Conservation (phyloP, 2,797 vertebrate species). For the Gymnothorax javanicus region DNA sequence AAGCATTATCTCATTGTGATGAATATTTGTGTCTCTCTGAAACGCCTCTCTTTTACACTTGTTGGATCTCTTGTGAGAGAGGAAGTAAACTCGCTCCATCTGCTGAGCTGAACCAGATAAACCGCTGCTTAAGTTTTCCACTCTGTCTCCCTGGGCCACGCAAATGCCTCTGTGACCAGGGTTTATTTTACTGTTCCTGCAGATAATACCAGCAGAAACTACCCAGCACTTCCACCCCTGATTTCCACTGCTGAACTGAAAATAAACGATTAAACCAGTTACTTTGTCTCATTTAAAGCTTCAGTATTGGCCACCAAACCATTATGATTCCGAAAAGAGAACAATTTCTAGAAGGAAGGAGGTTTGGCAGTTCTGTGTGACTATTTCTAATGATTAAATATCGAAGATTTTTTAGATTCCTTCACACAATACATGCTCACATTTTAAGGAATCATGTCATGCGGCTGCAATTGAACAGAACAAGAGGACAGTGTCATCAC, state of each 20-base stretch:
- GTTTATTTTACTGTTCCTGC: conserved; percentile 10
- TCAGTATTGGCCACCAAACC: neutral
- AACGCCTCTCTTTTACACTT: neutral
- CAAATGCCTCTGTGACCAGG: neutral
- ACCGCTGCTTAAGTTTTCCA: conserved; percentile 5
- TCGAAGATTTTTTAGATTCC: neutral
- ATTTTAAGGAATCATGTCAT: neutral
- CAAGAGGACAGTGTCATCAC: too few relatives aligned
- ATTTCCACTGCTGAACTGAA: conserved; percentile 11
- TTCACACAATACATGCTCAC: neutral
- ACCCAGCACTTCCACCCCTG: neutral
- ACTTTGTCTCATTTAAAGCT: neutral
- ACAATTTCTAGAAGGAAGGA: neutral
- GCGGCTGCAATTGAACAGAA: neutral
- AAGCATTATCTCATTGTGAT: neutral
- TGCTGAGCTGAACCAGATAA: neutral
- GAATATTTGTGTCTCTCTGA: neutral
- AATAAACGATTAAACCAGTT: conserved; percentile 1
- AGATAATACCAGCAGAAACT: conserved; percentile 3
- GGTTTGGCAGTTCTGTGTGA: neutral
- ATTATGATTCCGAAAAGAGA: neutral
- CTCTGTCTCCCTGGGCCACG: neutral
- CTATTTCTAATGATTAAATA: neutral
- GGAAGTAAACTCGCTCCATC: conserved; percentile 19
- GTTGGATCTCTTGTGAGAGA: conserved; percentile 7